Conservation (phyloP, 2,797 vertebrate species). For the Myiotriccus ornatus region DNA sequence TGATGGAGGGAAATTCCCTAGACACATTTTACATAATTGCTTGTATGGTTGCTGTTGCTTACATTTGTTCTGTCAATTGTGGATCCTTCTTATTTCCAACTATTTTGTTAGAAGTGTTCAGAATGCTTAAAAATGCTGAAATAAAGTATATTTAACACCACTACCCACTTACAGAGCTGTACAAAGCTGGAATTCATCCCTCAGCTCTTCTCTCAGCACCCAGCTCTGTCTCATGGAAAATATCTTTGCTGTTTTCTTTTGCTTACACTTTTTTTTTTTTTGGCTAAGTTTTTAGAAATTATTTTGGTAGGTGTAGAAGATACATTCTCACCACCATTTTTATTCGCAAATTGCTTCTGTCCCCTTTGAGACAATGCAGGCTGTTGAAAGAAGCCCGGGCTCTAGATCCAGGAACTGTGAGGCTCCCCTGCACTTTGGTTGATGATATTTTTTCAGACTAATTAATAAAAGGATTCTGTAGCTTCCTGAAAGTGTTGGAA, state of each 20-base stretch:
- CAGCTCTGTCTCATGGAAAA: neutral
- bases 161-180: neutral
- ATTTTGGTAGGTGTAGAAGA: neutral
- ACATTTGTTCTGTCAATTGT: slow-evolving; percentile 48
- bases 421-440: neutral
- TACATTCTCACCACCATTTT: neutral
- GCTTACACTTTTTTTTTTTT: neutral
- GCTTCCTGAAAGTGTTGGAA: neutral
- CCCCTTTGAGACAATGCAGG: neutral
- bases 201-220: neutral
- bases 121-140: slow-evolving; percentile 28
- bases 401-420: neutral
- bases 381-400: neutral
- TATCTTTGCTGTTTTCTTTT: neutral
- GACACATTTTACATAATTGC: slow-evolving; percentile 41
- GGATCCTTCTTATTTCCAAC: slow-evolving; percentile 22
- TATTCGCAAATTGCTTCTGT: neutral
- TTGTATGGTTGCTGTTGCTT: slow-evolving; percentile 35
- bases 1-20: slow-evolving; percentile 55
- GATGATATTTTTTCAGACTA: neutral
- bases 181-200: neutral
- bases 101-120: slow-evolving; percentile 11
- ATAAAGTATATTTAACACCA: slow-evolving; percentile 28
- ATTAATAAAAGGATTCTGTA: neutral
- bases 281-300: neutral